These are phyloP conservation scores for Athalia circularis DNA, from an alignment of 2,888 invertebrate species.

Conservation along the genomic window DNA sequence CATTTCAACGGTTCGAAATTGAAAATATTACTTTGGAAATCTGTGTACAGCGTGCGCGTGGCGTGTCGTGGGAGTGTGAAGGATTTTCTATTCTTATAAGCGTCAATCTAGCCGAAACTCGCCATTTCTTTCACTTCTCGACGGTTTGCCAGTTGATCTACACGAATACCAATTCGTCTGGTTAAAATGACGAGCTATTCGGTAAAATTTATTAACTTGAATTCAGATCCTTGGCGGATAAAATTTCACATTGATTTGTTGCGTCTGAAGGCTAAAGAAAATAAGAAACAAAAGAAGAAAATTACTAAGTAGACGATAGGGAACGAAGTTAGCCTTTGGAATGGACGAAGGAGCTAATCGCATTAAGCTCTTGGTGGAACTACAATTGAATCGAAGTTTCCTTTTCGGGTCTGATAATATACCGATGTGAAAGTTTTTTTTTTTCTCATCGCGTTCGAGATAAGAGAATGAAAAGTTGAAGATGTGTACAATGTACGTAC, in stretches of 20 bases:
- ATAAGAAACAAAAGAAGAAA: neutral
- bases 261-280: neutral
- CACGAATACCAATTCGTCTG: too few species aligned
- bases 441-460: neutral
- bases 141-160: too few species aligned
- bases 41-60: too few species aligned
- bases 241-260: slow-evolving; percentile 17
- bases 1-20: too few species aligned
- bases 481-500: too few species aligned
- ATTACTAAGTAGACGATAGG: neutral
- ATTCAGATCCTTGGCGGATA: neutral
- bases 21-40: too few species aligned
- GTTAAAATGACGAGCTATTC: neutral
- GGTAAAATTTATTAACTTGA: slow-evolving; percentile 1
- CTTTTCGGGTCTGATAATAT: slow-evolving; percentile 6
- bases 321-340: slow-evolving; percentile 37
- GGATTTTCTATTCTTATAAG: too few species aligned
- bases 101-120: too few species aligned
- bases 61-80: too few species aligned
- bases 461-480: neutral
- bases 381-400: slow-evolving; percentile 33
- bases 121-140: too few species aligned
- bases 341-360: slow-evolving; percentile 29
- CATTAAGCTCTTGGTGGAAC: slow-evolving; percentile 36
- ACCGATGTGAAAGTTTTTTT: slow-evolving; percentile 14